Conservation (phyloP, 2,888 invertebrate species). For the Macroteleia sp. region DNA sequence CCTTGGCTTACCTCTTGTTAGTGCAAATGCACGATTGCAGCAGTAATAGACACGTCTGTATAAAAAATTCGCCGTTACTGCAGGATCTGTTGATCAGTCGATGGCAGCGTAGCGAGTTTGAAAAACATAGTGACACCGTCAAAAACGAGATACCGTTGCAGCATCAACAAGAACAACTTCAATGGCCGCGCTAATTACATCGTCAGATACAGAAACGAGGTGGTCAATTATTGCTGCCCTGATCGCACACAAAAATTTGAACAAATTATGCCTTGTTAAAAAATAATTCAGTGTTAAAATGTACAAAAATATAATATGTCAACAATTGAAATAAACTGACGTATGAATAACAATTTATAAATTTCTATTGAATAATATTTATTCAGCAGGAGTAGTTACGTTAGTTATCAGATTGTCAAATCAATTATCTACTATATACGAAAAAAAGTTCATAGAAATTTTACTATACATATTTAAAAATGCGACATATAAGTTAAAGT, state of each 20-base stretch:
- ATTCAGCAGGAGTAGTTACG: too few relatives aligned
- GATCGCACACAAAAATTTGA: constrained; percentile 32
- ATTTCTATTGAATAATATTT: too few relatives aligned
- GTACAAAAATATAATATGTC: too few relatives aligned
- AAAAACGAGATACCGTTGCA: constrained; percentile 38
- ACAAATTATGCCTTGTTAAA: too few relatives aligned
- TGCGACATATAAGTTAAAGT: too few relatives aligned
- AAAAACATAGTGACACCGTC: constrained; percentile 27
- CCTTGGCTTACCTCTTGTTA: constrained; percentile 47
- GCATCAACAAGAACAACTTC: constrained; percentile 26
- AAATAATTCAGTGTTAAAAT: too few relatives aligned
- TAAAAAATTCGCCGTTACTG: constrained; percentile 28
- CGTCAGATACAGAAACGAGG: constrained; percentile 27
- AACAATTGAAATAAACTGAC: too few relatives aligned
- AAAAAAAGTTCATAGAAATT: too few relatives aligned
- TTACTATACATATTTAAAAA: too few relatives aligned
- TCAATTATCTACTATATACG: too few relatives aligned
- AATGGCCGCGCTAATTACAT: constrained; percentile 21
- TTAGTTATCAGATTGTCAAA: too few relatives aligned
- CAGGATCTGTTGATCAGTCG: neutral
- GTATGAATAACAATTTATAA: too few relatives aligned
- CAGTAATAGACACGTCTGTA: constrained; percentile 16
- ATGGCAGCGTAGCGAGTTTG: neutral
- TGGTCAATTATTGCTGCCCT: constrained; percentile 22
- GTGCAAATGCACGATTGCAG: constrained; percentile 26